Base-by-base conservation (phyloP, 1,140 invertebrate genomes). In the Drosophila truncata region DNA sequence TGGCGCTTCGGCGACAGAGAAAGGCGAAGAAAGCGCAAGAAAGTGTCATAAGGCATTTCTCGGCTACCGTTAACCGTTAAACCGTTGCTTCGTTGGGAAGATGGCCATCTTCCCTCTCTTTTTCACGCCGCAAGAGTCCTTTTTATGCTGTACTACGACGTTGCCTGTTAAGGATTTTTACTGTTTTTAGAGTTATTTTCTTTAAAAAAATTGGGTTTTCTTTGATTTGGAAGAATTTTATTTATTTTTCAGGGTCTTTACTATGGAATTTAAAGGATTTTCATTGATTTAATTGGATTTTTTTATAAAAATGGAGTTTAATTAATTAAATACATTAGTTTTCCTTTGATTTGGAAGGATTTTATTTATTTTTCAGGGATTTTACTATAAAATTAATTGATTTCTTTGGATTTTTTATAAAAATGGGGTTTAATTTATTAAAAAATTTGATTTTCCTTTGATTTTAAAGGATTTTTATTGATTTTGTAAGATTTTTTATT, bases 21-120 rank as follows among this genome's bases (percentile, higher is more conserved):
- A 67, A 47, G 16, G 33, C 65, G 46, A 59, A 50, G 52, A 55
- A 29, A 50, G 37, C 78, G 69, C 41, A 66, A 46, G 77, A 87
- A 83, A 86, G 83, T 87, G 83, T 87, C 76, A 88, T 83, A 87
- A 83, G 80, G 83, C 80, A 87, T 87, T 82, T 80, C 31, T 80
- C 31, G 33, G 41, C 69, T 27, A 71, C 66, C 42, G 66, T 59
- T 71, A 33, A 65, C 37, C 50, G 61, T 64, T 41, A 11, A 25
- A 16, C 18, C 50, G 20, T n/a, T 5, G 23, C n/a, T n/a, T n/a
- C n/a, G n/a, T n/a, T n/a, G n/a, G n/a, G n/a, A n/a, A n/a, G n/a
- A n/a, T n/a, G n/a, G n/a, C 25, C 39, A 39, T 44, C 25, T 23
- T 14, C 11, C 10, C 54, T 14, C 37, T 16, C 29, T 41, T 14